Base-by-base conservation (phyloP, 2,113 vertebrate genomes). In the Aplodontia rufa region DNA sequence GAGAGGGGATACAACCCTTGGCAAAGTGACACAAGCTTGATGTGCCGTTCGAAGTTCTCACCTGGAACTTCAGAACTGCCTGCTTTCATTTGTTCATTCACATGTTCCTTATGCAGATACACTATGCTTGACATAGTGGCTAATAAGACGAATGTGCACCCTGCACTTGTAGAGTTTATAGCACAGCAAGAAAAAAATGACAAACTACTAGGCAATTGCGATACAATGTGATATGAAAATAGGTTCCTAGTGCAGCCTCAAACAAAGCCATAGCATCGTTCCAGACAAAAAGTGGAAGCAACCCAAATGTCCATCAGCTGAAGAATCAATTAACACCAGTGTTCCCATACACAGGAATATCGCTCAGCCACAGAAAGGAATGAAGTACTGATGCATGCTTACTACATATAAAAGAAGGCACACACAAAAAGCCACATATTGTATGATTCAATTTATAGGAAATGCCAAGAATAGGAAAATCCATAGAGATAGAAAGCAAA, bases 41-140 rank as follows among this genome's bases (percentile, higher is more conserved):
- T 60, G 84, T 69, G 62, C 90, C 94, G 26, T 81, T 89, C 55
- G 45, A 60, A 76, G 35, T 58, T 49, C 80, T 88, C 49, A 86
- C 76, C 53, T 37, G 42, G 72, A 97, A 87, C 91, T 95, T 83
- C 4, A 83, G 40, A 83, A 87, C 66, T 89, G 81, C 79, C 94
- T 84, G 53, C 51, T 87, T 92, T 81, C 71, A 94, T 94, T 81
- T 92, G 71, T 68, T 95, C 47, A 35, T 42, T 91, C 32, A 30
- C 30, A 58, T 47, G 30, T 75, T 55, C 53, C 64, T 84, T 40
- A 47, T 16, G 62, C 2, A 49, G 53, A 55, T 74, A 20, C 19
- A 42, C 40, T 45, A 35, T 47, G 7, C 16, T 62, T 69, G 60
- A 92, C 51, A 35, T 76, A 80, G 66, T 7, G 32, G 51, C 14